Evolutionary conservation across 2,888 invertebrate genomes (phyloP).

Genomic region (Melikaiella ostensackeni): DNA sequence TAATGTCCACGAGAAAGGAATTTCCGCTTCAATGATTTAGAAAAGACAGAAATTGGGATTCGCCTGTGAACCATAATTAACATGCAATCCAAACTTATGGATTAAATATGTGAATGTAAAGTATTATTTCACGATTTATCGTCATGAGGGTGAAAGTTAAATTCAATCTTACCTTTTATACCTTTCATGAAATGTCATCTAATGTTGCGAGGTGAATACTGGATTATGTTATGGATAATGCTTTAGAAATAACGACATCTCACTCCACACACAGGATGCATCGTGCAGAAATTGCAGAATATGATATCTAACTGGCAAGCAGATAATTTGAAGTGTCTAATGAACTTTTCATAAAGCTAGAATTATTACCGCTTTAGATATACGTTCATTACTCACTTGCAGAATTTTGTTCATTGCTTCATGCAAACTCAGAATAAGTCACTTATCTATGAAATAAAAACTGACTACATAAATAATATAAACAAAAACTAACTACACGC

Average conservation of each 20-base stretch:
- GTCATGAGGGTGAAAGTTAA: background rate
- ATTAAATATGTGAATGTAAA: background rate
- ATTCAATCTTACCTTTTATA: background rate
- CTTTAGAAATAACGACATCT: background rate
- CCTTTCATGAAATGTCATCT: background rate
- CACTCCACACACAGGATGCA: background rate
- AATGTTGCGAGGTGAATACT: background rate
- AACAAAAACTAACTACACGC: background rate
- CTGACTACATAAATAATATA: background rate
- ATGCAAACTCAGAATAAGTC: constrained; percentile 8
- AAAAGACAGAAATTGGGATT: no score
- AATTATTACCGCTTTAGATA: background rate
- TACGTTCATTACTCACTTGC: background rate
- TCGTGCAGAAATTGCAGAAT: constrained; percentile 8
- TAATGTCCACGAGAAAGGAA: no score
- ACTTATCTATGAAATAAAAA: constrained; percentile 14
- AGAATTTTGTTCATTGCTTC: background rate
- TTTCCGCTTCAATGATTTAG: no score
- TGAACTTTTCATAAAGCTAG: background rate
- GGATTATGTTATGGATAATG: constrained; percentile 2
- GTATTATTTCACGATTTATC: background rate
- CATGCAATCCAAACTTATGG: background rate
- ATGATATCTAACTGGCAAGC: constrained; percentile 10
- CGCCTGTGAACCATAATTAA: no score
- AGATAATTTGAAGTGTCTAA: background rate